phyloP scores from a whole-genome alignment of 2,797 vertebrate genomes.

The Cynopterus sphinx region DNA sequence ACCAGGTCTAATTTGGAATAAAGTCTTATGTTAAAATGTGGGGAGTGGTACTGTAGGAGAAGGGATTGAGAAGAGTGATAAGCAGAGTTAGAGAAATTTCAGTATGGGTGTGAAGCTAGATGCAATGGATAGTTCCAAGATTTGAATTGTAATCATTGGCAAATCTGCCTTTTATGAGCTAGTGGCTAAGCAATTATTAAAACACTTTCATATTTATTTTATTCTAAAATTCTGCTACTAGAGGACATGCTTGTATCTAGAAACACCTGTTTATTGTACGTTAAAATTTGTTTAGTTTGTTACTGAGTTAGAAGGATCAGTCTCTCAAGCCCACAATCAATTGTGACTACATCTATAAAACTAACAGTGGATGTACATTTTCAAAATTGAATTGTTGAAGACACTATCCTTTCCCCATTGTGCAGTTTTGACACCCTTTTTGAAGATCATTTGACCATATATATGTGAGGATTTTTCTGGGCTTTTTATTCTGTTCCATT shows the following conservation, averaged over 20 bases:
- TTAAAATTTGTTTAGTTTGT: constrained; percentile 51
- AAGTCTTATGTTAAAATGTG: not conserved
- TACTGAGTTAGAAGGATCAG: constrained; percentile 54
- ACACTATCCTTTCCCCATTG: not conserved
- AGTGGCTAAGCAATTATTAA: constrained; percentile 48
- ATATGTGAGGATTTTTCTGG: not conserved
- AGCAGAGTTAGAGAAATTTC: not conserved
- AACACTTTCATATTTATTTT: constrained; percentile 24
- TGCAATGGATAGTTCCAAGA: not conserved
- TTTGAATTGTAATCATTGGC: constrained; percentile 5
- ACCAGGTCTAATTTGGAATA: not conserved
- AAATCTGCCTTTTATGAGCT: not conserved
- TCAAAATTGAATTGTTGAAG: constrained; percentile 72
- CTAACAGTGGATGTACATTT: constrained; percentile 73
- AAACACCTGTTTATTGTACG: constrained; percentile 43
- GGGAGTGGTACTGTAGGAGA: not conserved
- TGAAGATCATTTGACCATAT: not conserved
- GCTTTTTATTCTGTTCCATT: not conserved
- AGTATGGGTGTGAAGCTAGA: not conserved
- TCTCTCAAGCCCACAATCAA: constrained; percentile 65
- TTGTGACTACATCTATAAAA: constrained; percentile 68
- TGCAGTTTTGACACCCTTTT: not conserved
- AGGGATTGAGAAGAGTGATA: not conserved
- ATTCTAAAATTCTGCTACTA: not conserved
- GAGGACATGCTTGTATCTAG: constrained; percentile 11